A percentile compares a stretch with the other conserved stretches of the same genome.
Evolutionary conservation across 2,888 invertebrate species (phyloP).

Genomic region (Nebria salina): DNA sequence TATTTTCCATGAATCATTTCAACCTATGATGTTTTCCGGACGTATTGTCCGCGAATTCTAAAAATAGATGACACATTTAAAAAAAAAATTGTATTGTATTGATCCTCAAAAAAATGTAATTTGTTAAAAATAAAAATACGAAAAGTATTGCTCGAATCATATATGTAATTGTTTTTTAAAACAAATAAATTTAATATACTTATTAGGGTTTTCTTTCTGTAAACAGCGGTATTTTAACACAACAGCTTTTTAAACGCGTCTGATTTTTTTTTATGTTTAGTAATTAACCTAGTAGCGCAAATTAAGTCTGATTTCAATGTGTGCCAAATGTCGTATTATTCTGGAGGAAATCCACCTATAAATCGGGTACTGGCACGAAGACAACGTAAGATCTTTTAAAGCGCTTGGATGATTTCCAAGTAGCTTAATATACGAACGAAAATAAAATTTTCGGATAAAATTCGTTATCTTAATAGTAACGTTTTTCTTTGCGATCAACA

Average conservation of each 20-base stretch:
- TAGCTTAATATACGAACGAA: constrained; percentile 11
- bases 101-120: no score
- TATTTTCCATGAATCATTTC: constrained; percentile 21
- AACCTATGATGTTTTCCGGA: constrained; percentile 8
- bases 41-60: not conserved
- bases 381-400: constrained; percentile 16
- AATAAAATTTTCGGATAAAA: constrained; percentile 40
- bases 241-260: no score
- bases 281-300: not conserved
- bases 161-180: no score
- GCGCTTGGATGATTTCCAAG: constrained; percentile 34
- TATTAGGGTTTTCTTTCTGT: no score
- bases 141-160: no score
- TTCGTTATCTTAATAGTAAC: not conserved
- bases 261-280: no score
- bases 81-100: no score
- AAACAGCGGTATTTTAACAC: no score
- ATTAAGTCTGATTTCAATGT: constrained; percentile 14
- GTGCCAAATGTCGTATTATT: constrained; percentile 10
- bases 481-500: not conserved
- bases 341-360: constrained; percentile 18
- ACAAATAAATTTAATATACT: no score
- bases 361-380: constrained; percentile 33
- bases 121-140: no score
- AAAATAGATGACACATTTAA: no score